These are phyloP conservation scores for Melieria picta DNA, from an alignment of 2,888 invertebrate species.

Conservation along the genomic window DNA sequence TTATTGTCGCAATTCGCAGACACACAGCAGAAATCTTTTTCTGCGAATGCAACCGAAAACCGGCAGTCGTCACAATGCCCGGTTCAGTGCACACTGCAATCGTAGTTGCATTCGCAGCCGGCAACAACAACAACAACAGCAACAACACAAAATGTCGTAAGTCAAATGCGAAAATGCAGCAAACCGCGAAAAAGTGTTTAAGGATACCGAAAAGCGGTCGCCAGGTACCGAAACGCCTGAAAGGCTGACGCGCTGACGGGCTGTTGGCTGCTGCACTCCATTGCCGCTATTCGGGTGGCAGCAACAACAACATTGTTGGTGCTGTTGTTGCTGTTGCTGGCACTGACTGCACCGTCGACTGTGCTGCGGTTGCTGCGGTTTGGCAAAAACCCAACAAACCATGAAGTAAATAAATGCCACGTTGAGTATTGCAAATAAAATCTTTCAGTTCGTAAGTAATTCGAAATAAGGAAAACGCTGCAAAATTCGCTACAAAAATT, in stretches of 20 bases:
- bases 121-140: slow-evolving; percentile 10
- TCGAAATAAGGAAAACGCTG: slow-evolving; percentile 12
- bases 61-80: not conserved
- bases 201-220: slow-evolving; percentile 21
- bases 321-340: not conserved
- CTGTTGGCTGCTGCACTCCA: not conserved
- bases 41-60: slow-evolving; percentile 20
- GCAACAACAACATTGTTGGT: slow-evolving; percentile 17
- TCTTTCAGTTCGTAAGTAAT: slow-evolving; percentile 28
- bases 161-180: slow-evolving; percentile 32
- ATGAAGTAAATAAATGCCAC: slow-evolving; percentile 56
- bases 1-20: slow-evolving; percentile 13
- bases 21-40: slow-evolving; percentile 17
- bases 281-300: not conserved
- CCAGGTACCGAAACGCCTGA: slow-evolving; percentile 1
- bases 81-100: slow-evolving; percentile 23
- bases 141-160: slow-evolving; percentile 25
- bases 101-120: not conserved
- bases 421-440: slow-evolving; percentile 31
- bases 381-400: slow-evolving; percentile 60
- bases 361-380: slow-evolving; percentile 46
- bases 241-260: slow-evolving; percentile 5
- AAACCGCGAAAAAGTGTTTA: slow-evolving; percentile 26
- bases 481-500: too few species aligned
- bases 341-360: not conserved